Evolutionary conservation across 2,113 vertebrate species (phyloP), one percentile per base, ranked within the genome.

Genomic region (Rallus limicola): DNA sequence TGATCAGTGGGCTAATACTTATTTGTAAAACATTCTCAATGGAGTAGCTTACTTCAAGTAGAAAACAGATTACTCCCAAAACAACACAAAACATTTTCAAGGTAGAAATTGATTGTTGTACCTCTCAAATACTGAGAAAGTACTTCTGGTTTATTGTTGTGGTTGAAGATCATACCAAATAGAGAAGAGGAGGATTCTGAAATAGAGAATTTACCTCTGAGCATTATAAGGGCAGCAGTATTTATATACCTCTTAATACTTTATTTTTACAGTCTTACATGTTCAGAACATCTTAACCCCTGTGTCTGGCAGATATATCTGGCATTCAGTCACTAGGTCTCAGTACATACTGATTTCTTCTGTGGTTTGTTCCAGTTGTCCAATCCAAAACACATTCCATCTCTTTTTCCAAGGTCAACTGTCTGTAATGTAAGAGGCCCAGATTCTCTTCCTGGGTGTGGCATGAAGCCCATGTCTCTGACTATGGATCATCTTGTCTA

Each of bases 401-500:
- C 34, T 82, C 6, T 68, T 68, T 69, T 79, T 59, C 40, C 1
- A 13, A 84, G 74, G 67, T 79, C 78, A 63, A 0, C 38, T 63
- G 17, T 64, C 77, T 91, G 70, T 86, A 34, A 72, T 79, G 77
- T 67, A 25, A 5, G 56, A 89, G 91, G 78, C 40, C 29, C 46
- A 59, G 53, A 59, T 68, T 81, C 44, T 52, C n/a, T 70, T 77
- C 59, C 76, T 74, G 60, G 28, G 78, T 67, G 44, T 50, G 21
- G 50, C 88, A 74, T 81, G 70, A 76, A 90, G 62, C 74, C 76
- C 21, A 0, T 53, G 58, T 91, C 74, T 84, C 69, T 42, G 69
- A 44, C 86, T 38, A n/a, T 72, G 75, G 70, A 91, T 96, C 67
- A 58, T 79, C 70, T 77, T 87, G 69, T 89, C 95, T 46, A 40